Percentiles rank a stretch among this genome's conserved stretches.
Evolutionary conservation across 2,888 invertebrate genomes (phyloP).

Genomic region (Pyrrhia umbra): DNA sequence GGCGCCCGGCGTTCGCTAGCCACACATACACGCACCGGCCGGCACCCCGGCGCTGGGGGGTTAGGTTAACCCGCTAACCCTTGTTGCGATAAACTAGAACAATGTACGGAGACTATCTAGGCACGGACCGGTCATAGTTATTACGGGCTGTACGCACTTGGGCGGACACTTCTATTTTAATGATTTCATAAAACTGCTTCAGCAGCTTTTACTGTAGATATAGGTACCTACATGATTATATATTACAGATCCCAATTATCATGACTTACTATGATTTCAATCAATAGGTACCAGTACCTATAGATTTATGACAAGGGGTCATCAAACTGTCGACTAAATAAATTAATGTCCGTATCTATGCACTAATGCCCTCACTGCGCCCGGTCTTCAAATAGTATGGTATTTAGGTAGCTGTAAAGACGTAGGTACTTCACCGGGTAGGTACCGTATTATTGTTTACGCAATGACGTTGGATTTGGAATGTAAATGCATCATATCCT

Average conservation of each 20-base stretch:
- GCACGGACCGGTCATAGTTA: constrained; percentile 11
- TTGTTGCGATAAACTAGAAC: constrained; percentile 47
- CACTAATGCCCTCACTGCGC: neutral
- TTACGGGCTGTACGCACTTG: constrained; percentile 13
- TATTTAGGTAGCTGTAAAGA: too few species aligned
- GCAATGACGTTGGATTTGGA: neutral
- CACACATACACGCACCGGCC: constrained; percentile 45
- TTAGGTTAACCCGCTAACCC: constrained; percentile 56
- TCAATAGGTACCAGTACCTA: too few species aligned
- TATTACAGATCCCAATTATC: neutral
- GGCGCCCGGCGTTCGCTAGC: constrained; percentile 9
- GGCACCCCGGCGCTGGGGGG: constrained; percentile 31
- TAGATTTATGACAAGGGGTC: too few species aligned
- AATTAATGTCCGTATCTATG: constrained; percentile 5
- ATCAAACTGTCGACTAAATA: constrained; percentile 2
- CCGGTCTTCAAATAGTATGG: neutral
- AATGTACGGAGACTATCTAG: constrained; percentile 42
- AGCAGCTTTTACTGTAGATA: neutral
- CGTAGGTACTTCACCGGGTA: constrained; percentile 11
- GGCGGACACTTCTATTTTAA: constrained; percentile 6
- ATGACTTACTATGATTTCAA: too few species aligned
- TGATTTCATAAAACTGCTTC: neutral
- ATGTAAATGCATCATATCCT: neutral
- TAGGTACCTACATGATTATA: neutral
- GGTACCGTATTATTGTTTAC: neutral